A percentile compares a stretch with the other conserved stretches of the same genome.
Conservation (phyloP, 2,113 vertebrate species). For the Bubo scandiacus region DNA sequence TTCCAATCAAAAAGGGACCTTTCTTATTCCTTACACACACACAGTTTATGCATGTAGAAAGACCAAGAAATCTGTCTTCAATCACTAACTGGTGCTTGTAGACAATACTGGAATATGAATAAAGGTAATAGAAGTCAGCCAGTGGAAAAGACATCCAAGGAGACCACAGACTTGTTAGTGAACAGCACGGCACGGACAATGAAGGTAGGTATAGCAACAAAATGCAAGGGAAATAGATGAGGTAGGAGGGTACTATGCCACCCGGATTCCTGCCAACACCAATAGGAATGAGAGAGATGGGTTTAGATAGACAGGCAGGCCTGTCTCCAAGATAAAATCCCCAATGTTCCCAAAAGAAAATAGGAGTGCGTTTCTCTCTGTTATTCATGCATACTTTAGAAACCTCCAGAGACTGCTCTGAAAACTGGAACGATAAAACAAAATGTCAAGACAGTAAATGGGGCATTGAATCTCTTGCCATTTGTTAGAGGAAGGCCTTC, state of each 20-base stretch:
- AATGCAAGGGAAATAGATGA: neutral
- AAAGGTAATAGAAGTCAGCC: neutral
- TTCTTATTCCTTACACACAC: neutral
- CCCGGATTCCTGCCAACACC: neutral
- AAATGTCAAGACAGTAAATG: conserved; percentile 54
- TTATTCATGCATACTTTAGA: conserved; percentile 50
- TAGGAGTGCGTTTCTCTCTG: neutral
- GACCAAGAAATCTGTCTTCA: neutral
- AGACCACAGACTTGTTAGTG: neutral
- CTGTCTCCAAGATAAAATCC: neutral
- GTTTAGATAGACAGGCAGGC: neutral
- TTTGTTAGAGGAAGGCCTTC: neutral
- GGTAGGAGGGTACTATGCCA: neutral
- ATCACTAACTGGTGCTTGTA: neutral
- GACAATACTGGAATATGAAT: neutral
- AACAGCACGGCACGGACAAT: neutral
- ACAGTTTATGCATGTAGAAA: neutral
- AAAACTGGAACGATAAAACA: conserved; percentile 38
- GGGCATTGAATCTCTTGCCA: neutral
- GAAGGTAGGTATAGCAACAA: neutral
- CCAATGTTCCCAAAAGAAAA: neutral
- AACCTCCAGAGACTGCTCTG: neutral
- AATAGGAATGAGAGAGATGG: neutral
- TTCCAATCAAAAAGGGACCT: neutral
- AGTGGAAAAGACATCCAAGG: neutral